Percentiles rank a stretch among this genome's conserved stretches.
Conservation (phyloP, 2,888 invertebrate genomes). For the Acanthosepion pharaonis region DNA sequence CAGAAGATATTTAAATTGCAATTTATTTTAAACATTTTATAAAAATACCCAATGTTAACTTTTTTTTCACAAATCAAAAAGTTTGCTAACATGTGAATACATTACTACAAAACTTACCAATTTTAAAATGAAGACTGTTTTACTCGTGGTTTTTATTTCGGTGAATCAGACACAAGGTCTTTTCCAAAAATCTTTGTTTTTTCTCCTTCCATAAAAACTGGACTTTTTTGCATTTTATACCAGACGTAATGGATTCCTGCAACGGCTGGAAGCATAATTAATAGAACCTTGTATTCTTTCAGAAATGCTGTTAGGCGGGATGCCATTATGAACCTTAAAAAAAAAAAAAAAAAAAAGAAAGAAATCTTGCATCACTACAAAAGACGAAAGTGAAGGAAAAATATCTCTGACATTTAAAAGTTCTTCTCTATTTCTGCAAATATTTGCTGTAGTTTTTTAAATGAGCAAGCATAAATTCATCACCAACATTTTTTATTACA, state of each 20-base stretch:
- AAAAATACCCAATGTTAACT: too few relatives aligned
- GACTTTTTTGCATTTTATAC: not conserved
- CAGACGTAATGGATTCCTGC: not conserved
- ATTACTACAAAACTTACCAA: not conserved
- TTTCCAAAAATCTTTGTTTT: not conserved
- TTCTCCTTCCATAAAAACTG: not conserved
- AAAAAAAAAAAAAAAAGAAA: not conserved
- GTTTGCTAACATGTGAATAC: not conserved
- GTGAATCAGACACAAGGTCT: not conserved
- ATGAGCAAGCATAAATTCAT: too few relatives aligned
- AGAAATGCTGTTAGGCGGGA: not conserved
- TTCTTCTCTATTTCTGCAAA: too few relatives aligned
- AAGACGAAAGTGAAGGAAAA: not conserved
- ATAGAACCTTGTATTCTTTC: not conserved
- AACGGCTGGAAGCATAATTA: not conserved
- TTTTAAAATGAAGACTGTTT: not conserved
- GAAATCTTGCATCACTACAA: not conserved
- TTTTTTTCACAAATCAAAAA: not conserved
- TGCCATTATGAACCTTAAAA: not conserved
- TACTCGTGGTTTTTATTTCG: not conserved
- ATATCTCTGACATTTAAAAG: not conserved
- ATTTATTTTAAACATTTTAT: too few relatives aligned
- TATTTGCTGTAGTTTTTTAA: too few relatives aligned
- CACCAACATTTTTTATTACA: too few relatives aligned
- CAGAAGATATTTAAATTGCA: too few relatives aligned